Conservation (phyloP, 2,113 vertebrate genomes). For the Nymphicus hollandicus region DNA sequence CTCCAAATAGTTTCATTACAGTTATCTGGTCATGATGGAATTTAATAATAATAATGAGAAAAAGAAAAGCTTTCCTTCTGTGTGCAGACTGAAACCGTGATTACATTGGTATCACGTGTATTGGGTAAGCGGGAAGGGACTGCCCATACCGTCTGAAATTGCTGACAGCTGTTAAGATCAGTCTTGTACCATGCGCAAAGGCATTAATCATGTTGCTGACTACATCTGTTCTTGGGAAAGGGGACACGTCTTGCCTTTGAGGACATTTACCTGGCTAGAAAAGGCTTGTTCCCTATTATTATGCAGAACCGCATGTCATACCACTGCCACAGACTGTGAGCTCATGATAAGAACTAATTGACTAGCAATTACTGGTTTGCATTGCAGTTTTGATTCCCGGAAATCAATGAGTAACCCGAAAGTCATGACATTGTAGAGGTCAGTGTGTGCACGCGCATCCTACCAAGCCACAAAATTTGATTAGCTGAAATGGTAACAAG, state of each 20-base stretch:
- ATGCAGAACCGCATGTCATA: neutral
- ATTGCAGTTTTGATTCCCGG: neutral
- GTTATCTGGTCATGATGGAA: neutral
- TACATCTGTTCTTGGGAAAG: constrained; percentile 53
- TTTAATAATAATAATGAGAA: neutral
- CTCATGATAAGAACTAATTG: constrained; percentile 37
- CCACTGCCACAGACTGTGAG: neutral
- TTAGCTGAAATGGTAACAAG: neutral
- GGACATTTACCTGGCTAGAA: constrained; percentile 32
- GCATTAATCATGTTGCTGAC: constrained; percentile 49
- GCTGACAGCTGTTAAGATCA: constrained; percentile 51
- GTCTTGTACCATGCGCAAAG: neutral
- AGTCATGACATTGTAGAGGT: constrained; percentile 50
- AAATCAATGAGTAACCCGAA: constrained; percentile 53
- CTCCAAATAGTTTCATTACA: constrained; percentile 26
- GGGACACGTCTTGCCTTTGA: neutral
- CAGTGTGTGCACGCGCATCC: neutral
- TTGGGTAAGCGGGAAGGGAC: neutral
- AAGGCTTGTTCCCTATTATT: constrained; percentile 3
- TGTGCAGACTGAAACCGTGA: neutral
- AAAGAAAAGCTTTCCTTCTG: neutral
- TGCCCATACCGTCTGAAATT: constrained; percentile 22
- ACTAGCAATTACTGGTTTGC: constrained; percentile 45
- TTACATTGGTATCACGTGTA: neutral
- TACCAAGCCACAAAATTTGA: neutral